Percentiles rank a stretch among this genome's conserved stretches.
Conservation (phyloP, 2,113 vertebrate species). For the Phrynosoma blainvillii region DNA sequence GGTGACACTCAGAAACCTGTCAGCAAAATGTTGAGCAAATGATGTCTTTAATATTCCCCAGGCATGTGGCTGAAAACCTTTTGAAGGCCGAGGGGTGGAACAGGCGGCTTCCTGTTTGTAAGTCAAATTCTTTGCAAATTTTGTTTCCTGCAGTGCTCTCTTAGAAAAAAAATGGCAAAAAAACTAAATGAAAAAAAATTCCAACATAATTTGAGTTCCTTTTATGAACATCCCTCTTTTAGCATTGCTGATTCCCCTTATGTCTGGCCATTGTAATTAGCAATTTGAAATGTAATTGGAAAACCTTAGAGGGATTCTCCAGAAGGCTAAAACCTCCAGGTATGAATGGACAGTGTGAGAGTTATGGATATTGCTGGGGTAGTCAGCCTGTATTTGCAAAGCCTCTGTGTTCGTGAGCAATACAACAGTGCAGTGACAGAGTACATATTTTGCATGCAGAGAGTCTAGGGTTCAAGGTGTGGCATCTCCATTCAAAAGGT, state of each 20-base stretch:
- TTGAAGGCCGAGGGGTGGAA: slow-evolving; percentile 81
- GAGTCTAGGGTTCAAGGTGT: too few species aligned
- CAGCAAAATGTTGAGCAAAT: slow-evolving; percentile 78
- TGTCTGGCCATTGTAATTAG: slow-evolving; percentile 64
- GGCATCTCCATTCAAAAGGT: neutral
- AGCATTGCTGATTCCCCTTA: slow-evolving; percentile 76
- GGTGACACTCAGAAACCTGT: slow-evolving; percentile 73
- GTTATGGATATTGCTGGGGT: too few species aligned
- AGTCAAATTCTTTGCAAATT: slow-evolving; percentile 79
- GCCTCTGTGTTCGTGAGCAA: too few species aligned
- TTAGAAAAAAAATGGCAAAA: slow-evolving; percentile 55
- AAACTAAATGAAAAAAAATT: neutral
- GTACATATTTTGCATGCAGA: neutral
- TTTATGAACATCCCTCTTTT: slow-evolving; percentile 72
- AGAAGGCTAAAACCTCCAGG: slow-evolving; percentile 30
- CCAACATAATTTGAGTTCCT: slow-evolving; percentile 68
- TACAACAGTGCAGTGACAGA: too few species aligned
- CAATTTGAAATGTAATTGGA: slow-evolving; percentile 47
- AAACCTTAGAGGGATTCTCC: neutral
- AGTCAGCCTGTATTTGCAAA: neutral
- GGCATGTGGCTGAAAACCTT: slow-evolving; percentile 81
- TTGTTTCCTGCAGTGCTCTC: slow-evolving; percentile 80
- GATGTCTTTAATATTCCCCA: slow-evolving; percentile 81
- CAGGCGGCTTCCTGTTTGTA: slow-evolving; percentile 79
- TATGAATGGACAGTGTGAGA: slow-evolving; percentile 27